These are phyloP conservation scores for Apamea sordens DNA, from an alignment of 2,888 invertebrate genomes.

Conservation along the genomic window DNA sequence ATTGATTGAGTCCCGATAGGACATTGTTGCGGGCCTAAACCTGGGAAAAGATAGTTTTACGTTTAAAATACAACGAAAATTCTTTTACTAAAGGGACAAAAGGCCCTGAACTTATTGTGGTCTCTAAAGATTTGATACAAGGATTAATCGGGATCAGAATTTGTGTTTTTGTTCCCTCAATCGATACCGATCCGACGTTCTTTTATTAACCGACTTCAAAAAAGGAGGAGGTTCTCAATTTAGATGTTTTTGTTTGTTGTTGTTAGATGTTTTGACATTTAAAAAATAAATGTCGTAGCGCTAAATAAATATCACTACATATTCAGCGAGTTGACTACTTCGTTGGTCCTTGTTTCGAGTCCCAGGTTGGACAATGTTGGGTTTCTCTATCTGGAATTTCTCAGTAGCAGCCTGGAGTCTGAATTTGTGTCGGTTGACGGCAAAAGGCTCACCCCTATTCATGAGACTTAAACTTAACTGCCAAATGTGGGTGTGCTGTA, in stretches of 20 bases:
- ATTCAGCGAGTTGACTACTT: not conserved
- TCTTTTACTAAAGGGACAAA: not conserved
- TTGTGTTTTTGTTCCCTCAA: not conserved
- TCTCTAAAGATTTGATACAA: not conserved
- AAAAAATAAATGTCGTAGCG: too few relatives aligned
- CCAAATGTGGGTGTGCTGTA: not conserved
- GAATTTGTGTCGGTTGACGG: not conserved
- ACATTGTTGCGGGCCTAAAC: constrained; percentile 5
- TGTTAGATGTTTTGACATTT: too few relatives aligned
- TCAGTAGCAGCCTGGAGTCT: not conserved
- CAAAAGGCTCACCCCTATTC: not conserved
- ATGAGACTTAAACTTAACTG: not conserved
- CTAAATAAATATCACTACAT: not conserved
- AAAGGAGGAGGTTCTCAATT: too few relatives aligned
- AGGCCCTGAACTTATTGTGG: not conserved
- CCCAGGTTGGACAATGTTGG: too few relatives aligned
- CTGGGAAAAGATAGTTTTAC: not conserved
- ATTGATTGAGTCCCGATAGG: too few relatives aligned
- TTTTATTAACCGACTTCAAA: not conserved
- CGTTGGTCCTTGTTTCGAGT: not conserved
- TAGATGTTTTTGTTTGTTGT: not conserved
- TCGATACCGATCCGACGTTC: not conserved
- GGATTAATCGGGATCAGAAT: not conserved
- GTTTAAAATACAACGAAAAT: constrained; percentile 15
- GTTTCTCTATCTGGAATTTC: not conserved